Evolutionary conservation across 2,113 vertebrate genomes (phyloP), one percentile per base, ranked within the genome.

Genomic region (Eleginops maclovinus): DNA sequence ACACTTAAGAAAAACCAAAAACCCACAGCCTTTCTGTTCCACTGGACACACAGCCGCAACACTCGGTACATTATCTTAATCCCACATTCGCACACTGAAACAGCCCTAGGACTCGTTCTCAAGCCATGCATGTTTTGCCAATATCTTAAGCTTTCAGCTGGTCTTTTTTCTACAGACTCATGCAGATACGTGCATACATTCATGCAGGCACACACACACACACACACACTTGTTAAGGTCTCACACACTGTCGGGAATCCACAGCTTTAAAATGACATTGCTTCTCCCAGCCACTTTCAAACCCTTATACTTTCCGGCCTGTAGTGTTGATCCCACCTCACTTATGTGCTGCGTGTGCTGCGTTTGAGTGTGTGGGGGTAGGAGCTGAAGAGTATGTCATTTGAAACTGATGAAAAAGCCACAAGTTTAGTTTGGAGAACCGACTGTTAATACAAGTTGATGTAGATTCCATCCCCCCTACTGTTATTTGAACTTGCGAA

Each of bases 331-430:
- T 83, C 66, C 59, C 49, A 19, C 65, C 44, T 65, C 13, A 54
- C 70, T 41, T 2, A n/a, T 14, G 36, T 5, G 19, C 11, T 13
- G 19, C 53, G 17, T 12, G 24, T 19, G 3, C 41, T 68, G 46
- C 66, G 44, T 75, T 72, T 67, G 22, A 51, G 72, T 53, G 46
- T 73, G 64, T 77, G 60, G 76, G 81, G 72, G 81, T 17, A 65
- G 22, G 72, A 71, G 71, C 82, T 75, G 72, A 59, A 72, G 63
- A 50, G 28, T 15, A 66, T 80, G 83, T 75, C 75, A 89, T 85
- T 73, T 79, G 88, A 93, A 85, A 78, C 83, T 88, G 85, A 89
- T 86, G 89, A 81, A 65, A 90, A 91, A 91, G 74, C 86, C 90
- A 90, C 85, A 91, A 72, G 82, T 89, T 79, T 59, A 75, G 75